Percentiles rank a stretch among this genome's conserved stretches.
Evolutionary conservation across 2,888 invertebrate genomes (phyloP).

Genomic region (Oligia fasciuncula): DNA sequence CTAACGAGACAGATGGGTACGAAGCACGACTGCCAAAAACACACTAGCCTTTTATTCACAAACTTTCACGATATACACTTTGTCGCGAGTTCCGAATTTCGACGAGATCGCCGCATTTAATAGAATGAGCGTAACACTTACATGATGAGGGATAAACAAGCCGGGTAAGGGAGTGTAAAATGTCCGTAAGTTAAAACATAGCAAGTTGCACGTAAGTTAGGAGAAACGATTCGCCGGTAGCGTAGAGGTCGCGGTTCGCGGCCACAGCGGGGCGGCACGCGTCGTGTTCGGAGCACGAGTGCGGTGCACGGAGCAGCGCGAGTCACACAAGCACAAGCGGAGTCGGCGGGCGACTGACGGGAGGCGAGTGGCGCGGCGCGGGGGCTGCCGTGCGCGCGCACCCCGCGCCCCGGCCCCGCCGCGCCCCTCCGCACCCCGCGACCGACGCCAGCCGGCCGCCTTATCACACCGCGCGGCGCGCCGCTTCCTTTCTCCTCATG

Average conservation of each 20-base stretch:
- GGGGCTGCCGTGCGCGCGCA: conserved; percentile 88
- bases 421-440: conserved; percentile 76
- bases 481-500: conserved; percentile 90
- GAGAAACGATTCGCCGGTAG: conserved; percentile 90
- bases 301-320: conserved; percentile 90
- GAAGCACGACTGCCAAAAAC: conserved; percentile 75
- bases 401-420: conserved; percentile 76
- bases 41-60: conserved; percentile 85
- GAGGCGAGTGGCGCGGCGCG: conserved; percentile 84
- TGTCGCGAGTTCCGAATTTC: conserved; percentile 88
- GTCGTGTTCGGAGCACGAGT: conserved; percentile 90
- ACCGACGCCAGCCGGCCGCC: conserved; percentile 86
- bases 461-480: conserved; percentile 88
- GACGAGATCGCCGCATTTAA: conserved; percentile 84
- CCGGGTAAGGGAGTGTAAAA: conserved; percentile 87
- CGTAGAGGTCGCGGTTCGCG: conserved; percentile 91
- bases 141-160: conserved; percentile 90
- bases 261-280: conserved; percentile 90
- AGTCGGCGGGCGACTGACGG: conserved; percentile 91
- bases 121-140: conserved; percentile 89
- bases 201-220: conserved; percentile 88
- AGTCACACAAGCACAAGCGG: conserved; percentile 90
- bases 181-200: conserved; percentile 89
- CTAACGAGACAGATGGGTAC: conserved; percentile 68
- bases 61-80: conserved; percentile 86